Evolutionary conservation across 2,797 vertebrate species (phyloP), one percentile per base, ranked within the genome.

Genomic region (Simalia tracyae): DNA sequence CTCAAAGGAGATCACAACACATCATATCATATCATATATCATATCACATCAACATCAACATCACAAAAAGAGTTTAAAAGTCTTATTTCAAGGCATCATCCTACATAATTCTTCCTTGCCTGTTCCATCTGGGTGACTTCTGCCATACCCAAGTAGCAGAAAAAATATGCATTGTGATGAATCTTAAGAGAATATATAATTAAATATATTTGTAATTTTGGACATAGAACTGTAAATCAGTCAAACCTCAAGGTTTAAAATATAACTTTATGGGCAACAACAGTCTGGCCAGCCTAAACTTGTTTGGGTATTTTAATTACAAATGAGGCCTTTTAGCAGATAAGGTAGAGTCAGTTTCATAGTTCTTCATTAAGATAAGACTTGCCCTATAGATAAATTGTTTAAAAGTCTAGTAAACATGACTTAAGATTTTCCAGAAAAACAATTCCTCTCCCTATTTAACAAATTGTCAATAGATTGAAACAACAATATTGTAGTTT

Each of bases 361-460:
- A 36, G 85, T 93, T 96, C 46, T 92, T 91, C 64, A 0, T 85
- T 94, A 92, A 90, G 60, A 91, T 36, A 87, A 46, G n/a, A 57
- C 92, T 68, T 90, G 15, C 93, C 56, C 24, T 92, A 89, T 92
- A 93, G 4, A 19, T 93, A 64, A 87, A 90, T 95, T 86, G 89
- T 91, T 92, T 89, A 89, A 5, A 92, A 92, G 90, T 54, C 86
- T 89, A 63, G 85, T 90, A 93, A 93, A 96, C 91, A 57, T 92
- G 93, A 86, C 56, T 50, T 31, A 93, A 61, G 94, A 92, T 93
- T 96, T 95, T 92, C 91, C 96, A 42, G 76, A 90, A 96, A 96
- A 89, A 85, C 91, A 92, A 90, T n/a, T 93, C 60, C 89, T 92
- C 54, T 94, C 96, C 96, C 95, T 92, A 90, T 60, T 57, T 95